Percentiles rank a stretch among this genome's conserved stretches.
These are phyloP conservation scores for Crepidodera aurea DNA, from an alignment of 2,888 invertebrate species.

Conservation along the genomic window DNA sequence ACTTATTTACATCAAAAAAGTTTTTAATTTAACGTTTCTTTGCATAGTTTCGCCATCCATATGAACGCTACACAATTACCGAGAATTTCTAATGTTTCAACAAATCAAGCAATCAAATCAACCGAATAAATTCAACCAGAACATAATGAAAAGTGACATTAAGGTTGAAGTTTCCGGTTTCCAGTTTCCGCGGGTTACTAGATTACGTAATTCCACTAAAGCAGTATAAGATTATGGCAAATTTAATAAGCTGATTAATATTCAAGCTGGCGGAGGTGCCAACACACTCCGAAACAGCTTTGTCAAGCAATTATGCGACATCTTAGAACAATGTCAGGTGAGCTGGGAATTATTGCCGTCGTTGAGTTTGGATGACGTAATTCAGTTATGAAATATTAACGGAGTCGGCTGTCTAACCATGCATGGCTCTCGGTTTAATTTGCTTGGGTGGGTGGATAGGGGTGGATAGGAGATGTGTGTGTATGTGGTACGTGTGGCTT, in stretches of 20 bases:
- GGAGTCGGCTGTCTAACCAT: slow-evolving; percentile 44
- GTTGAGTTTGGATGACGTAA: slow-evolving; percentile 53
- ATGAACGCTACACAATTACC: too few species aligned
- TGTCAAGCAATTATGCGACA: slow-evolving; percentile 58
- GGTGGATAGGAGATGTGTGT: neutral
- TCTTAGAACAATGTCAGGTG: slow-evolving; percentile 59
- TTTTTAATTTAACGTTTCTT: too few species aligned
- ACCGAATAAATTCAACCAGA: neutral
- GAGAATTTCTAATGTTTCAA: too few species aligned
- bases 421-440: slow-evolving; percentile 34
- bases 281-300: slow-evolving; percentile 52
- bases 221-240: slow-evolving; percentile 52
- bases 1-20: too few species aligned
- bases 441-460: neutral
- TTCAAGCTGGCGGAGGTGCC: slow-evolving; percentile 52
- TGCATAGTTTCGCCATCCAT: too few species aligned
- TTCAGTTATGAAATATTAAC: slow-evolving; percentile 60
- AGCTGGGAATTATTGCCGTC: slow-evolving; percentile 44
- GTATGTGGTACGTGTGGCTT: neutral
- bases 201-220: slow-evolving; percentile 49
- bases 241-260: slow-evolving; percentile 58
- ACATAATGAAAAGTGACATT: slow-evolving; percentile 29
- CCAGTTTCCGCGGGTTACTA: slow-evolving; percentile 31
- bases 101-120: slow-evolving; percentile 1
- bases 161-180: slow-evolving; percentile 20